Evolutionary conservation across 2,113 vertebrate species (phyloP).

Genomic region (Danionella cerebrum): DNA sequence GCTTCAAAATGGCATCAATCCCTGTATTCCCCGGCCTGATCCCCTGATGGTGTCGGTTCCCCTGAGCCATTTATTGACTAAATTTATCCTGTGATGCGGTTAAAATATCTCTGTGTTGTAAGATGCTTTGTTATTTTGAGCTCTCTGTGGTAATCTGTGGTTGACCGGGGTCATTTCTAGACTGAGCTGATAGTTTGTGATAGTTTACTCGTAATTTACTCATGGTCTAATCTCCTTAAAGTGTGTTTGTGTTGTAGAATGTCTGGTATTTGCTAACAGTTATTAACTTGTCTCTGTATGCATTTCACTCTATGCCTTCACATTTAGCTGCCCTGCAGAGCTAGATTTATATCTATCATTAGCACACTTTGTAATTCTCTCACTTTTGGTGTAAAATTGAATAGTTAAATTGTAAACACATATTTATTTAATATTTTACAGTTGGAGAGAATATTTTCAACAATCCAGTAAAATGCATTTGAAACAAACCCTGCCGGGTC

Average conservation of each 20-base stretch:
- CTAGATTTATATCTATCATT: too few relatives aligned
- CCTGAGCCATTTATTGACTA: not conserved
- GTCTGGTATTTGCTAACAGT: conserved; percentile 26
- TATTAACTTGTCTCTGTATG: not conserved
- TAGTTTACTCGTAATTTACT: not conserved
- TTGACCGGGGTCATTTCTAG: conserved; percentile 16
- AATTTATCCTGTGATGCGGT: conserved; percentile 36
- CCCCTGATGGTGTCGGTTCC: not conserved
- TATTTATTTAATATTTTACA: too few relatives aligned
- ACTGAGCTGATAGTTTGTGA: not conserved
- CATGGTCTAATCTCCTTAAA: not conserved
- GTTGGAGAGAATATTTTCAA: too few relatives aligned
- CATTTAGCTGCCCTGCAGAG: too few relatives aligned
- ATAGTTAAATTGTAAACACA: too few relatives aligned
- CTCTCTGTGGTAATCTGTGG: not conserved
- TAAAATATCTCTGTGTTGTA: conserved; percentile 5
- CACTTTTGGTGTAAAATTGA: too few relatives aligned
- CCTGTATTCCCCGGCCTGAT: not conserved
- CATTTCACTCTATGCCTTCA: not conserved
- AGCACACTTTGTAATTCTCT: too few relatives aligned
- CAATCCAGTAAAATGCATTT: too few relatives aligned
- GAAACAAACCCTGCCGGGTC: too few relatives aligned
- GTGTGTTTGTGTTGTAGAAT: conserved; percentile 14
- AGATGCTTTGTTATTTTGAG: not conserved
- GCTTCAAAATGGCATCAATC: conserved; percentile 22